These are phyloP conservation scores for Leptinotarsa tumamoca DNA, from an alignment of 2,888 invertebrate species.

Conservation along the genomic window DNA sequence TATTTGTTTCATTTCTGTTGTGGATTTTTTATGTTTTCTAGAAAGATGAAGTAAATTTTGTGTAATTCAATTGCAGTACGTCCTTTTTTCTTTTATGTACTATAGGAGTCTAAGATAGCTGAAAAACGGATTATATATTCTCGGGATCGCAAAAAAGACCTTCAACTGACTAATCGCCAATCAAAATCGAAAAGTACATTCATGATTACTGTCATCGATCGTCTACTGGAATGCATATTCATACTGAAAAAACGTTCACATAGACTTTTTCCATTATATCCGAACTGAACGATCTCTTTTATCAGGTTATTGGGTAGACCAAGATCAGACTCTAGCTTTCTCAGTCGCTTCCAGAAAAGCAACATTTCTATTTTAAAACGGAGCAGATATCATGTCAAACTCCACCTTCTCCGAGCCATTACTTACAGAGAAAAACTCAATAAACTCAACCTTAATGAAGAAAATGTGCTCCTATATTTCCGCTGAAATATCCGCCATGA, in stretches of 20 bases:
- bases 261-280: neutral
- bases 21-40: too few relatives aligned
- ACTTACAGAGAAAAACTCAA: slow-evolving; percentile 28
- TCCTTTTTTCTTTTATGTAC: too few relatives aligned
- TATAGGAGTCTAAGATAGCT: too few relatives aligned
- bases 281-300: neutral
- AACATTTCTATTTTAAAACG: slow-evolving; percentile 29
- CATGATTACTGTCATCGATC: neutral
- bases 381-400: slow-evolving; percentile 24
- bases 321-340: slow-evolving; percentile 14
- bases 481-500: slow-evolving; percentile 24
- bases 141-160: neutral
- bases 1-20: too few relatives aligned
- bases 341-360: slow-evolving; percentile 6
- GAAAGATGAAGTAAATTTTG: too few relatives aligned
- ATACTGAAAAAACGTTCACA: neutral
- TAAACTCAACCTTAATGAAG: slow-evolving; percentile 34
- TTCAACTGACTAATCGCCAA: neutral
- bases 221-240: neutral
- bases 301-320: neutral
- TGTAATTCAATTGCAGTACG: too few relatives aligned
- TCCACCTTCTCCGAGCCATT: slow-evolving; percentile 1
- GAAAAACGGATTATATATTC: neutral
- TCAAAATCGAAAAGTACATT: neutral
- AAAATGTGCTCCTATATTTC: slow-evolving; percentile 27